A percentile compares a stretch with the other conserved stretches of the same genome.
Conservation (phyloP, 37 sponge, comb jelly and placozoan genomes). For the Aplysina aerophoba region DNA sequence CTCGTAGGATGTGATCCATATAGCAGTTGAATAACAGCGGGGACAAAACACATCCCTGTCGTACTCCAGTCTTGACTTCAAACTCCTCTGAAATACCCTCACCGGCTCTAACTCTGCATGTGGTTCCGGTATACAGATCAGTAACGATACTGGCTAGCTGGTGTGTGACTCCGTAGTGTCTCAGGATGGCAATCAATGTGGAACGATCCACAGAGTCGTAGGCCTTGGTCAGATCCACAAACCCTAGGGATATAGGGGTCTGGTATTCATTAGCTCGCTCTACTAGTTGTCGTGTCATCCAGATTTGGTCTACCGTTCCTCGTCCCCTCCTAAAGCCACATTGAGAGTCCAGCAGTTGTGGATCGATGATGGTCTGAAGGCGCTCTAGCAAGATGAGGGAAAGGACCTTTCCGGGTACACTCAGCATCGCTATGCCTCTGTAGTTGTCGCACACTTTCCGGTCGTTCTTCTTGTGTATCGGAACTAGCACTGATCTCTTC, state of each 20-base stretch:
- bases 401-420: slow-evolving; percentile 18
- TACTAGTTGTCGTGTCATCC: slow-evolving; percentile 17
- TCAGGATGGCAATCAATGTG: slow-evolving; percentile 22
- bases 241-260: background rate
- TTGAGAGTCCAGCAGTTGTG: slow-evolving; percentile 17
- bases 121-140: slow-evolving; percentile 20
- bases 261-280: slow-evolving; percentile 23
- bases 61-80: slow-evolving; percentile 28
- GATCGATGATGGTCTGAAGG: slow-evolving; percentile 10
- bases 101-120: slow-evolving; percentile 15
- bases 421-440: slow-evolving; percentile 3
- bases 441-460: slow-evolving; percentile 14
- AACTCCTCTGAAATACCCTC: slow-evolving; percentile 11
- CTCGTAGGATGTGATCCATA: slow-evolving; percentile 16
- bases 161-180: slow-evolving; percentile 21
- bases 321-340: slow-evolving; percentile 27
- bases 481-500: background rate
- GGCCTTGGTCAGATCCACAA: slow-evolving; percentile 27
- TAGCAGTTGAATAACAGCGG: slow-evolving; percentile 22
- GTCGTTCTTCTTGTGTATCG: slow-evolving; percentile 18
- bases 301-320: slow-evolving; percentile 21
- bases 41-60: slow-evolving; percentile 21
- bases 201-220: slow-evolving; percentile 20
- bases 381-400: background rate
- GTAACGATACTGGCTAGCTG: background rate